Evolutionary conservation across 2,797 vertebrate genomes (phyloP), one percentile per base, ranked within the genome.

Genomic region (Podarcis siculus): DNA sequence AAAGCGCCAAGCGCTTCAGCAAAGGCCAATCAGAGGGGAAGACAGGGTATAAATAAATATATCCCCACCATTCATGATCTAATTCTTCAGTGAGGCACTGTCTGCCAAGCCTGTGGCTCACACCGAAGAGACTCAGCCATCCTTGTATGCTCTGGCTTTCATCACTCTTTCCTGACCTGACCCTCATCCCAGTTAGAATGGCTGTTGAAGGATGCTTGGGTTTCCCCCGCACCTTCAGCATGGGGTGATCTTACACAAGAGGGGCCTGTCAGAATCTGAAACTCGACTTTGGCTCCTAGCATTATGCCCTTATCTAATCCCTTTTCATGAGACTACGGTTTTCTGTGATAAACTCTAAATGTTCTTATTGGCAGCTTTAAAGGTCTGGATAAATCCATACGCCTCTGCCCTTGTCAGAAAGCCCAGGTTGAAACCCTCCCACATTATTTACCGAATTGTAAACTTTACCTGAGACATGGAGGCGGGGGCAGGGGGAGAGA

Each of bases 291-390:
- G 55, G 77, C 61, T 86, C 78, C 39, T 32, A 55, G 71, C 55
- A 55, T 82, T 39, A 81, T 86, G 83, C 19, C 58, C 42, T 67
- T 75, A 17, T 69, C 85, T 86, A 86, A 89, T 89, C 88, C 77
- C 45, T 88, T 80, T 75, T 76, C 61, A 86, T 39, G 45, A 86
- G 79, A 55, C n/a, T 21, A 86, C 58, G 45, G 69, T n/a, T 86
- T 86, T 75, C 69, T 89, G 83, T 69, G 88, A 86, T 89, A 86
- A 82, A 86, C 58, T 86, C 71, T 82, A 86, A 89, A 86, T 82
- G 79, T 82, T 89, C 79, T 58, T 89, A 89, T 77, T 89, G 88
- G 79, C 78, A 89, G 58, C 58, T 89, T 89, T 82, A 86, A 86
- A 89, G 83, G 79, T 89, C 88, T 89, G 61, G 77, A 82, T 76